phyloP scores from a whole-genome alignment of 2,888 invertebrate genomes.

The Himalopsyche japonica region DNA sequence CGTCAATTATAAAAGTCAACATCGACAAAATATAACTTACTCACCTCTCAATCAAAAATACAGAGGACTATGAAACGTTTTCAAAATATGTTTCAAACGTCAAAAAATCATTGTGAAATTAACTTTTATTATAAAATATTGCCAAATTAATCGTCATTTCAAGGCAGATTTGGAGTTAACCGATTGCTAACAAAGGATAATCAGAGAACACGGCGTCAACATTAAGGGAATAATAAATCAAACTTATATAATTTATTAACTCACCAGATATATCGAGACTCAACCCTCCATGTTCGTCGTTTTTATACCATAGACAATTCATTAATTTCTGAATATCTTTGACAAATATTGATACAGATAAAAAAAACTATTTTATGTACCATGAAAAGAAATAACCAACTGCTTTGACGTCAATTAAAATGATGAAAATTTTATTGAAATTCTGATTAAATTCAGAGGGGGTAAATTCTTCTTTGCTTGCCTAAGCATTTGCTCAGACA shows the following conservation, averaged over 20 bases:
- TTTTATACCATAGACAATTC: no score
- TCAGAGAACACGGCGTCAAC: not conserved
- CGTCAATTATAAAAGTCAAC: no score
- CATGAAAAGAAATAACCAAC: no score
- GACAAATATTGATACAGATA: no score
- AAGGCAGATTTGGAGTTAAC: not conserved
- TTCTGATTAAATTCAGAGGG: no score
- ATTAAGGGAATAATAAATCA: not conserved
- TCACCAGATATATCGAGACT: not conserved
- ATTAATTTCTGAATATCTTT: no score
- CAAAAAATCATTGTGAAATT: not conserved
- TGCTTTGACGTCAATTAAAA: no score
- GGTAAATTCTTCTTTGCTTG: no score
- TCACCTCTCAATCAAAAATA: not conserved
- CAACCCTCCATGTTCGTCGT: not conserved
- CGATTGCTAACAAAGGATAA: not conserved
- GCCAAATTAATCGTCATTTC: not conserved
- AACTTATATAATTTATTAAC: not conserved
- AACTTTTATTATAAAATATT: not conserved
- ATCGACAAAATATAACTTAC: no score
- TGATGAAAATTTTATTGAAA: no score
- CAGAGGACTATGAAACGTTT: not conserved
- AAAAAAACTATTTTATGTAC: no score
- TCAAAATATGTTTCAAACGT: not conserved
- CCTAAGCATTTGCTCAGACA: no score